A percentile compares a stretch with the other conserved stretches of the same genome.
phyloP scores from a whole-genome alignment of 2,113 vertebrate genomes.

The Eurystomus gularis region DNA sequence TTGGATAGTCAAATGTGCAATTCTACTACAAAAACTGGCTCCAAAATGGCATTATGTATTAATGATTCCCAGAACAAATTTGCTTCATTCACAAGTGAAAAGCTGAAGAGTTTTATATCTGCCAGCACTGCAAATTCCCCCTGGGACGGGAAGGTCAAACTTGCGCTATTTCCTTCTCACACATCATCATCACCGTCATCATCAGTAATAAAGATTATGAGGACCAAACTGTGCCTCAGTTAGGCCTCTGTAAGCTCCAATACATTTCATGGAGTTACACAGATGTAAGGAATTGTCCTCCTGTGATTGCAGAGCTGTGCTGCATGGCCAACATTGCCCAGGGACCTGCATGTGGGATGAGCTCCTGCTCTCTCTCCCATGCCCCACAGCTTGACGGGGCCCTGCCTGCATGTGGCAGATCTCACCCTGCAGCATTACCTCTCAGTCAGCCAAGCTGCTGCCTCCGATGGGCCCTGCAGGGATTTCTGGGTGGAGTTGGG shows the following conservation, averaged over 20 bases:
- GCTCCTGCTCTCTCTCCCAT: neutral
- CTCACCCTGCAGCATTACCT: neutral
- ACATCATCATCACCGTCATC: constrained; percentile 53
- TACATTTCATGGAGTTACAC: neutral
- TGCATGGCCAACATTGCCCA: neutral
- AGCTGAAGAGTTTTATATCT: constrained; percentile 27
- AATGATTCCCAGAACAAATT: constrained; percentile 62
- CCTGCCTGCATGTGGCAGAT: neutral
- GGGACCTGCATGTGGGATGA: rapidly evolving
- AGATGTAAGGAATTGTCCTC: neutral
- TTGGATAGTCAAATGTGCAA: neutral
- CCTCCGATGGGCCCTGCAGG: neutral
- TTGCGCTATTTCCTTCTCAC: constrained; percentile 61
- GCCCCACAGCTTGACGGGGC: rapidly evolving
- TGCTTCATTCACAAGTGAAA: constrained; percentile 42
- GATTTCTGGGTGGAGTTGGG: neutral
- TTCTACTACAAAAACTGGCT: constrained; percentile 17
- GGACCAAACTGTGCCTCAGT: neutral
- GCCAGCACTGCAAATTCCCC: constrained; percentile 27
- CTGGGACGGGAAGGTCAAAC: constrained; percentile 4
- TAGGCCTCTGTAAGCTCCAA: neutral
- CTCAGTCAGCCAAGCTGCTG: rapidly evolving
- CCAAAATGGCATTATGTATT: constrained; percentile 52
- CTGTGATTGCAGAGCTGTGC: rapidly evolving
- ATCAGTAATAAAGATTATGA: constrained; percentile 34